Evolutionary conservation across 2,797 vertebrate genomes (phyloP).

Genomic region (Phyllotis vaccarum): DNA sequence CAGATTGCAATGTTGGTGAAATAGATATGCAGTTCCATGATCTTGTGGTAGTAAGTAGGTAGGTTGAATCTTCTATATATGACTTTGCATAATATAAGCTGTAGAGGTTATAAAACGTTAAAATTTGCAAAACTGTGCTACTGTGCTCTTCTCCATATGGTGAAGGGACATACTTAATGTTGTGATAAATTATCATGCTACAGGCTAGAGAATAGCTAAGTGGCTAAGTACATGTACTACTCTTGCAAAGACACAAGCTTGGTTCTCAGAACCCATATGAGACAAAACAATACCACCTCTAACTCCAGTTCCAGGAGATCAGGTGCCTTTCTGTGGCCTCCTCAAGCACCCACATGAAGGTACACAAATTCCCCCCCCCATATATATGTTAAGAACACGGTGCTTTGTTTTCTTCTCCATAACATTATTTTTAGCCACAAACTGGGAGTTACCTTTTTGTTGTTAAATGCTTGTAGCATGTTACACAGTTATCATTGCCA

Average conservation of each 20-base stretch:
- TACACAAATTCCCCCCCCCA: too few relatives aligned
- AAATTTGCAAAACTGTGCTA: neutral
- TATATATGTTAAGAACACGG: neutral
- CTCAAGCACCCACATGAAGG: neutral
- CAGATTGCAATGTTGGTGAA: neutral
- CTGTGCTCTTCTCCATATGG: neutral
- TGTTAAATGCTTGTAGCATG: neutral
- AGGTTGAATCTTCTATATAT: neutral
- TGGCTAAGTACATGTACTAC: neutral
- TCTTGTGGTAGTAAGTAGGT: neutral
- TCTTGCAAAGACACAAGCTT: neutral
- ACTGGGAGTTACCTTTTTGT: neutral
- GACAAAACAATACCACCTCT: neutral
- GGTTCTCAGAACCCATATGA: neutral
- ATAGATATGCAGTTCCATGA: neutral
- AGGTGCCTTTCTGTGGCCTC: neutral
- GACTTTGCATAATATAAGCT: neutral
- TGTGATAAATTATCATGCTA: neutral
- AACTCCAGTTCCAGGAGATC: neutral
- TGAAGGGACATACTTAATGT: neutral
- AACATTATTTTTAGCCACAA: slow-evolving; percentile 15
- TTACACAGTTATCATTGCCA: neutral
- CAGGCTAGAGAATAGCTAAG: neutral
- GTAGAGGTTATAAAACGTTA: neutral
- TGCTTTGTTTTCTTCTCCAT: neutral